Evolutionary conservation across 2,888 invertebrate genomes (phyloP).

Genomic region (Endotricha flammealis): DNA sequence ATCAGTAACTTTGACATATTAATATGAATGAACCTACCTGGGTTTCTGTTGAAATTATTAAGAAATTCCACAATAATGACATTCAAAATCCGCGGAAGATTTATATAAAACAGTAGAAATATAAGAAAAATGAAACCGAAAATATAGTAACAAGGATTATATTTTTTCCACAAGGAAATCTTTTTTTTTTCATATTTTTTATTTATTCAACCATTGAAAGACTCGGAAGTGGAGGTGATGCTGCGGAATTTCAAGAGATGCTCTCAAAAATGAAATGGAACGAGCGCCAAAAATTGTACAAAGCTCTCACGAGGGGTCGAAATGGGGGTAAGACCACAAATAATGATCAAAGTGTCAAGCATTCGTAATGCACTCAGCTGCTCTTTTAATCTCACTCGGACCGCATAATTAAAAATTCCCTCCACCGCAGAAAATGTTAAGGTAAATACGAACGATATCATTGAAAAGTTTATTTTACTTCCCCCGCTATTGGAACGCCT

Average conservation of each 20-base stretch:
- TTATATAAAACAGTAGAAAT: too few species aligned
- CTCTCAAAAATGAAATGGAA: not conserved
- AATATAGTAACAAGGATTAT: too few species aligned
- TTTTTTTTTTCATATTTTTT: too few species aligned
- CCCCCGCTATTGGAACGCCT: constrained; percentile 45
- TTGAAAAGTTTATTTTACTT: constrained; percentile 54
- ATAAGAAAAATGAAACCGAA: too few species aligned
- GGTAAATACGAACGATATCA: constrained; percentile 39
- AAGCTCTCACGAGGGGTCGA: not conserved
- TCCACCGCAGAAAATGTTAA: constrained; percentile 26
- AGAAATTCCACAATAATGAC: too few species aligned
- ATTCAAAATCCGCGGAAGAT: too few species aligned
- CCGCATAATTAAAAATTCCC: constrained; percentile 20
- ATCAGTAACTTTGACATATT: too few species aligned
- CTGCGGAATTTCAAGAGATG: not conserved
- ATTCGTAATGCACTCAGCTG: constrained; percentile 8
- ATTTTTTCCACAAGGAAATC: too few species aligned
- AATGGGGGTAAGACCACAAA: constrained; percentile 6
- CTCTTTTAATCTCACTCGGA: not conserved
- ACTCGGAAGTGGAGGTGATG: too few species aligned
- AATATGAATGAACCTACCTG: too few species aligned
- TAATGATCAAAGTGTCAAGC: constrained; percentile 7
- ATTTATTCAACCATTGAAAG: too few species aligned
- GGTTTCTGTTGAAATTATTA: too few species aligned
- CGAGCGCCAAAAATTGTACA: not conserved